A percentile compares a stretch with the other conserved stretches of the same genome.
Conservation (phyloP, 1,140 invertebrate species). For the Venustaconcha ellipsiformis region DNA sequence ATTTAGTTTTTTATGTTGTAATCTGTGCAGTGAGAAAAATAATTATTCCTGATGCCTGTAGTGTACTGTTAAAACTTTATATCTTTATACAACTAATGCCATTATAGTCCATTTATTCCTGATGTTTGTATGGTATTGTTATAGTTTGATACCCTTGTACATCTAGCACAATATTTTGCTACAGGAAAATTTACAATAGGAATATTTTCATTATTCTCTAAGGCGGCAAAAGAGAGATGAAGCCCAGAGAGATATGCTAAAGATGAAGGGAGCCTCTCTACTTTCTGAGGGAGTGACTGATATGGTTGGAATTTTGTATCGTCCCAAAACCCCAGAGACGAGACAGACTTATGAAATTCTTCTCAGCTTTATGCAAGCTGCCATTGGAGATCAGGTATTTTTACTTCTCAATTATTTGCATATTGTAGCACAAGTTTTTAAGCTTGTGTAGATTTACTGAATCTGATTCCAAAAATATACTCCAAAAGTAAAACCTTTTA, state of each 20-base stretch:
- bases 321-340: constrained; percentile 98
- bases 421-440: neutral
- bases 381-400: constrained; percentile 90
- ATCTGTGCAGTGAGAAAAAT: no score
- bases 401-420: neutral
- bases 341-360: constrained; percentile 97
- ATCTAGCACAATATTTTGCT: neutral
- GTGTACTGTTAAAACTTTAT: neutral
- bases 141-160: neutral
- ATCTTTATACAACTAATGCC: neutral
- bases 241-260: constrained; percentile 89
- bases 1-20: no score
- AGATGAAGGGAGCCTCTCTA: constrained; percentile 88
- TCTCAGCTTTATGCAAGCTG: constrained; percentile 96
- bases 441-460: neutral
- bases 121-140: neutral
- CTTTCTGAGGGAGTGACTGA: constrained; percentile 92
- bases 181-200: constrained; percentile 12
- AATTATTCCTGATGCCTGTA: neutral
- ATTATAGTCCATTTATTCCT: neutral
- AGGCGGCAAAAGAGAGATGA: constrained; percentile 77
- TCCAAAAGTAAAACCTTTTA: no score
- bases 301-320: constrained; percentile 93
- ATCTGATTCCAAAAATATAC: no score
- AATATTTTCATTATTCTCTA: constrained; percentile 65